phyloP scores from a whole-genome alignment of 92 coral and sea anemone species.

The Muricea muricata region DNA sequence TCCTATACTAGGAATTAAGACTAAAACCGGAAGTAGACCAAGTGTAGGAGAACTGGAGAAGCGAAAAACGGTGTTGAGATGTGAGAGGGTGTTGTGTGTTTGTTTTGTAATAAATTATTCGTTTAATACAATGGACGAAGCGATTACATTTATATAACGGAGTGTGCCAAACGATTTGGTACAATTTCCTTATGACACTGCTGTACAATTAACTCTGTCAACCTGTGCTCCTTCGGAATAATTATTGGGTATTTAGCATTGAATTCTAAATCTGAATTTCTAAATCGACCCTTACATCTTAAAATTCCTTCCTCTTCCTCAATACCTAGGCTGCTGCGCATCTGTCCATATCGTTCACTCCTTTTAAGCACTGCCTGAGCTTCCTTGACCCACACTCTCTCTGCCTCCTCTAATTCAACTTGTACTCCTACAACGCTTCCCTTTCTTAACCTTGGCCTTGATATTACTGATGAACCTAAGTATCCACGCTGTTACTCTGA shows the following conservation, averaged over 20 bases:
- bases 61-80: too few relatives aligned
- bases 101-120: too few relatives aligned
- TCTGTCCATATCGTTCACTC: slow-evolving; percentile 27
- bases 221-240: too few relatives aligned
- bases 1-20: too few relatives aligned
- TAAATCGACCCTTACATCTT: slow-evolving; percentile 58
- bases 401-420: slow-evolving; percentile 23
- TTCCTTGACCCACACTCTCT: slow-evolving; percentile 35
- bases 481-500: slow-evolving; percentile 49
- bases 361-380: slow-evolving; percentile 24
- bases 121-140: too few relatives aligned
- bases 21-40: too few relatives aligned
- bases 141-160: too few relatives aligned
- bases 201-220: slow-evolving; percentile 10
- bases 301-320: slow-evolving; percentile 42
- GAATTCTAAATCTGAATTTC: slow-evolving; percentile 34
- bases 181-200: slow-evolving; percentile 34
- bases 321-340: slow-evolving; percentile 32
- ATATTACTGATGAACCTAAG: slow-evolving; percentile 1
- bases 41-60: too few relatives aligned
- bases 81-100: too few relatives aligned
- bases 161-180: too few relatives aligned
- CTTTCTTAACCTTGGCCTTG: too few relatives aligned
- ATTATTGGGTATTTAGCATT: slow-evolving; percentile 43
- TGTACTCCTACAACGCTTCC: slow-evolving; percentile 30